Evolutionary conservation across 2,888 invertebrate species (phyloP).

Genomic region (Cacoxenus indagator): DNA sequence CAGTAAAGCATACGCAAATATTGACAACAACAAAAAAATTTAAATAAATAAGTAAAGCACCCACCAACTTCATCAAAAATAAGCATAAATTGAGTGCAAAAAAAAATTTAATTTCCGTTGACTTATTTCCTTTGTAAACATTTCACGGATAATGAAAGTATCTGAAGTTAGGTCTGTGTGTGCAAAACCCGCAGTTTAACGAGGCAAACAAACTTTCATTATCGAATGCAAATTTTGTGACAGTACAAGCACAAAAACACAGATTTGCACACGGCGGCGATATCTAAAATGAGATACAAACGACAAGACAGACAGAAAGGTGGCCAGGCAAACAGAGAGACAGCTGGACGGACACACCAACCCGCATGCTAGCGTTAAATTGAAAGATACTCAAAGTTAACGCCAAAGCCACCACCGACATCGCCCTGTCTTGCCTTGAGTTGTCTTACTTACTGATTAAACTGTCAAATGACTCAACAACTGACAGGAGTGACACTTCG

Average conservation of each 20-base stretch:
- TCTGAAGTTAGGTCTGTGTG: background rate
- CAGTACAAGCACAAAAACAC: background rate
- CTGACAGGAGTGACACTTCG: constrained; percentile 59
- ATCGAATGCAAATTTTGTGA: constrained; percentile 14
- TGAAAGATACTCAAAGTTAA: background rate
- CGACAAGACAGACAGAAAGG: background rate
- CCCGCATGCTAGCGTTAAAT: background rate
- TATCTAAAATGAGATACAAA: background rate
- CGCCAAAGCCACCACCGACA: background rate
- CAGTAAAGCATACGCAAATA: too few species aligned
- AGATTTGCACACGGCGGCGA: background rate
- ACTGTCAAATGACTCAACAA: constrained; percentile 60
- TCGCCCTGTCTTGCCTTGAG: background rate
- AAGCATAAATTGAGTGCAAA: background rate
- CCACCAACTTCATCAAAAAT: background rate
- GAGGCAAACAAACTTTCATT: constrained; percentile 11
- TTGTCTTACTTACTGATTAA: constrained; percentile 51
- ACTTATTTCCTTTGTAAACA: constrained; percentile 9
- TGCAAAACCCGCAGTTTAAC: background rate
- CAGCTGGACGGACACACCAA: background rate
- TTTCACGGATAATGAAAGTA: background rate
- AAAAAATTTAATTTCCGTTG: constrained; percentile 1
- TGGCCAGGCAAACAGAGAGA: background rate
- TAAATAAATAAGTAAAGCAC: background rate
- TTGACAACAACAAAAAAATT: too few species aligned